phyloP scores from a whole-genome alignment of 2,113 vertebrate genomes.

The Pseudopipra pipra region DNA sequence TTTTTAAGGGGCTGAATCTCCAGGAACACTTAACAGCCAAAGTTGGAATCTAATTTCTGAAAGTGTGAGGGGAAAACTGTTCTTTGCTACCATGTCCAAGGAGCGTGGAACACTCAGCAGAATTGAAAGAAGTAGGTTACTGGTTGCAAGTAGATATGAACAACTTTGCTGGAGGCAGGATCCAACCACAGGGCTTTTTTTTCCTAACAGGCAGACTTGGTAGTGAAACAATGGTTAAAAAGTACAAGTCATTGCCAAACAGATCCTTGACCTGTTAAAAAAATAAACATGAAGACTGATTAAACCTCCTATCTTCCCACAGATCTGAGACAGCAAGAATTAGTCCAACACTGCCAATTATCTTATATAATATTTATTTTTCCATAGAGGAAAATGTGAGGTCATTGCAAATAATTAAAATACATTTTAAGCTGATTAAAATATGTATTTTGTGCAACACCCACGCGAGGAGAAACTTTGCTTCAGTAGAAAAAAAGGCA shows the following conservation, averaged over 20 bases:
- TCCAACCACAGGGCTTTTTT: accelerated
- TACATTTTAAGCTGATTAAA: background rate
- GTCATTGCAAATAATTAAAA: conserved; percentile 20
- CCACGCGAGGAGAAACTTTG: background rate
- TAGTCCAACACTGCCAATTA: background rate
- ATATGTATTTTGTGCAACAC: background rate
- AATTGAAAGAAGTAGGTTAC: background rate
- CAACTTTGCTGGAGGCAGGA: background rate
- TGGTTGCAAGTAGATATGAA: background rate
- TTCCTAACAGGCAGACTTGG: background rate
- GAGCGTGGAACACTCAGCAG: background rate
- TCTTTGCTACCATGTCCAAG: accelerated
- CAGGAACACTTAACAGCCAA: background rate
- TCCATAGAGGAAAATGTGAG: background rate
- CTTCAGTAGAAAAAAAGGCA: conserved; percentile 25
- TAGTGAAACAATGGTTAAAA: background rate
- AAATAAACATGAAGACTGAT: background rate
- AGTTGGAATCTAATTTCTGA: background rate
- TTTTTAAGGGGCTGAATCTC: background rate
- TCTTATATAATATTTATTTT: background rate
- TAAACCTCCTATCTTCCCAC: background rate
- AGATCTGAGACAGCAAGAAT: conserved; percentile 6
- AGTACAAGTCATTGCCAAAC: background rate
- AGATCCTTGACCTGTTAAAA: background rate
- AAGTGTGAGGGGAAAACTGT: background rate